These are phyloP conservation scores for Laodelphax striatellus DNA, from an alignment of 1,140 invertebrate genomes.

Conservation along the genomic window DNA sequence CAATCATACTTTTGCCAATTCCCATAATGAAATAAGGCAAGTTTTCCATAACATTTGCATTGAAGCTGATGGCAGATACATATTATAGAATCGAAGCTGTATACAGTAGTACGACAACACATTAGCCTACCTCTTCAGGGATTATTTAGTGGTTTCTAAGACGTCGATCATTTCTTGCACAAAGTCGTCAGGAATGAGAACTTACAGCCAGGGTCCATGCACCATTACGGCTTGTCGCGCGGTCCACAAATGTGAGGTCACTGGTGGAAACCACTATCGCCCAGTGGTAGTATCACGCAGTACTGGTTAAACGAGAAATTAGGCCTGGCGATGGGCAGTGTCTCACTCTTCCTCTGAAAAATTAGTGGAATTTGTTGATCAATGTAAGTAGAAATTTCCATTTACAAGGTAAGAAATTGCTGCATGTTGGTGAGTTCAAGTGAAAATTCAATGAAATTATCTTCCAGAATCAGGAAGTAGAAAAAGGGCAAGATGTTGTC, in stretches of 20 bases:
- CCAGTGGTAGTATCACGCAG: conserved; percentile 59
- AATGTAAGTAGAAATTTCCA: not conserved
- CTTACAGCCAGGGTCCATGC: conserved; percentile 68
- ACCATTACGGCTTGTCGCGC: conserved; percentile 62
- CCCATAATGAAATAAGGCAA: no score
- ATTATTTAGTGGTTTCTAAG: conserved; percentile 39
- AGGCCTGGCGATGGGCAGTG: conserved; percentile 78
- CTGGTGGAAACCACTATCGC: conserved; percentile 61
- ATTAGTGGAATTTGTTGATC: no score
- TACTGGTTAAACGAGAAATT: conserved; percentile 80
- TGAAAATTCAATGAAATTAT: no score
- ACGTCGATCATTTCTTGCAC: conserved; percentile 42
- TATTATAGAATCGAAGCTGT: no score
- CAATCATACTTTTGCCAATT: no score
- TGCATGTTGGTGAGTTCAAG: no score
- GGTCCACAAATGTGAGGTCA: conserved; percentile 58
- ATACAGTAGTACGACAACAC: no score
- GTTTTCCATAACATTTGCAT: no score
- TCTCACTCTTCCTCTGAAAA: conserved; percentile 59
- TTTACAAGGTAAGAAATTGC: not conserved
- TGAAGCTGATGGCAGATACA: no score
- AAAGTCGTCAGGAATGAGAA: conserved; percentile 44
- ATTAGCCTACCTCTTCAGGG: conserved; percentile 34
- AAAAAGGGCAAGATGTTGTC: no score
- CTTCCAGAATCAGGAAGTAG: no score